Conservation (phyloP, 2,888 invertebrate species). For the Agonopterix subpropinquella region DNA sequence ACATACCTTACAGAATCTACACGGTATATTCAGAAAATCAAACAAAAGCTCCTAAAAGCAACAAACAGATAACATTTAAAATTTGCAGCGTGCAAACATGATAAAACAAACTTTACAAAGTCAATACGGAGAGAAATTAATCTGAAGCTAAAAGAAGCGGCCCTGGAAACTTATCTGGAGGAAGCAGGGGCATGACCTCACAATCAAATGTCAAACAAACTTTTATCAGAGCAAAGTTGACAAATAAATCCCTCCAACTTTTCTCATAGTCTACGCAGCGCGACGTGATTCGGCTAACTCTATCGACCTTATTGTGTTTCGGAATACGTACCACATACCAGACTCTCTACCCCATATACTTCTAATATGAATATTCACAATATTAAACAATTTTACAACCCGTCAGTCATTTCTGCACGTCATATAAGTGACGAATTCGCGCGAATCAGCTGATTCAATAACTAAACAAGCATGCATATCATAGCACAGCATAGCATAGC, state of each 20-base stretch:
- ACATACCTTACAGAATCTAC: too few relatives aligned
- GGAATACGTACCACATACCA: not conserved
- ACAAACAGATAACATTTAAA: too few relatives aligned
- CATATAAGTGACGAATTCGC: too few relatives aligned
- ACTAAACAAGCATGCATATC: too few relatives aligned
- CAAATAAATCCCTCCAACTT: conserved; percentile 70
- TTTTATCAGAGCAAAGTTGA: conserved; percentile 70
- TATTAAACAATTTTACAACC: too few relatives aligned
- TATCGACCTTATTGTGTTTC: conserved; percentile 19
- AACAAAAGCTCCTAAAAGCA: too few relatives aligned
- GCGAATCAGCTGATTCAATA: too few relatives aligned
- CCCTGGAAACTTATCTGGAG: conserved; percentile 43
- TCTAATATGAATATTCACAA: too few relatives aligned
- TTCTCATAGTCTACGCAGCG: conserved; percentile 51
- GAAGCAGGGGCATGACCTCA: conserved; percentile 52
- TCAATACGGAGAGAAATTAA: conserved; percentile 42
- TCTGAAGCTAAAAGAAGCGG: conserved; percentile 37
- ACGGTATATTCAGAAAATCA: too few relatives aligned
- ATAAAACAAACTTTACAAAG: conserved; percentile 26
- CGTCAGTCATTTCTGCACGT: too few relatives aligned
- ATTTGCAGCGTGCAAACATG: conserved; percentile 17
- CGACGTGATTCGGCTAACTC: conserved; percentile 39
- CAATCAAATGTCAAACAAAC: conserved; percentile 70
- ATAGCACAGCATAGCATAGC: too few relatives aligned
- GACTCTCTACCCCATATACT: too few relatives aligned